These are phyloP conservation scores for Aurelia aurita complex sp. Pacific DNA, from an alignment of 30 jellyfish, hydroid and myxozoan genomes.

Conservation along the genomic window DNA sequence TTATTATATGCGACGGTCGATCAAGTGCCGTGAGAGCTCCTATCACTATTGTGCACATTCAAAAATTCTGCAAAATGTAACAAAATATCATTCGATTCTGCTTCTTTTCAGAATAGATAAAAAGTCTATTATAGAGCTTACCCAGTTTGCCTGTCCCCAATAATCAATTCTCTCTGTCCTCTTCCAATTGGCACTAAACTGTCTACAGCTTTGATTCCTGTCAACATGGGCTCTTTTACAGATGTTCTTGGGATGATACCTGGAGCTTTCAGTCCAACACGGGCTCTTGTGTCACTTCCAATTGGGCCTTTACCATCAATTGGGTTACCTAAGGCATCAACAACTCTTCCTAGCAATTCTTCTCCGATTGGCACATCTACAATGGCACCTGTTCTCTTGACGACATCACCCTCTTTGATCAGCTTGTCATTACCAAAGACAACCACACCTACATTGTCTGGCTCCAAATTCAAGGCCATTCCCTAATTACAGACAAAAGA, in stretches of 20 bases:
- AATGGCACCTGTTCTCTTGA: slow-evolving; percentile 98
- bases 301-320: slow-evolving; percentile 99
- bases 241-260: slow-evolving; percentile 99
- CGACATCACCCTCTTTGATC: slow-evolving; percentile 99
- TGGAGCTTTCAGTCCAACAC: slow-evolving; percentile 99
- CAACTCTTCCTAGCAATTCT: slow-evolving; percentile 98
- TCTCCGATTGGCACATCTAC: slow-evolving; percentile 99
- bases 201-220: slow-evolving; percentile 99
- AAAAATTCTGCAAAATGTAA: too few species aligned
- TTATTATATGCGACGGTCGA: too few species aligned
- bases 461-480: slow-evolving; percentile 99
- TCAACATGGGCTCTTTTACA: slow-evolving; percentile 99
- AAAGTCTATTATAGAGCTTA: not conserved
- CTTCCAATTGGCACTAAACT: slow-evolving; percentile 99
- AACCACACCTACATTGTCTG: slow-evolving; percentile 99
- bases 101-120: too few species aligned
- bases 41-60: too few species aligned
- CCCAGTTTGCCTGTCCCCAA: slow-evolving; percentile 99
- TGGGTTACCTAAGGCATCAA: slow-evolving; percentile 99
- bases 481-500: slow-evolving; percentile 65
- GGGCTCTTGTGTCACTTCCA: slow-evolving; percentile 75
- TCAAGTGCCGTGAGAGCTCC: too few species aligned
- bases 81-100: too few species aligned
- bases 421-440: slow-evolving; percentile 99
- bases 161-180: slow-evolving; percentile 99